These are phyloP conservation scores for Colinus virginianus DNA, from an alignment of 2,113 vertebrate genomes.

Conservation along the genomic window DNA sequence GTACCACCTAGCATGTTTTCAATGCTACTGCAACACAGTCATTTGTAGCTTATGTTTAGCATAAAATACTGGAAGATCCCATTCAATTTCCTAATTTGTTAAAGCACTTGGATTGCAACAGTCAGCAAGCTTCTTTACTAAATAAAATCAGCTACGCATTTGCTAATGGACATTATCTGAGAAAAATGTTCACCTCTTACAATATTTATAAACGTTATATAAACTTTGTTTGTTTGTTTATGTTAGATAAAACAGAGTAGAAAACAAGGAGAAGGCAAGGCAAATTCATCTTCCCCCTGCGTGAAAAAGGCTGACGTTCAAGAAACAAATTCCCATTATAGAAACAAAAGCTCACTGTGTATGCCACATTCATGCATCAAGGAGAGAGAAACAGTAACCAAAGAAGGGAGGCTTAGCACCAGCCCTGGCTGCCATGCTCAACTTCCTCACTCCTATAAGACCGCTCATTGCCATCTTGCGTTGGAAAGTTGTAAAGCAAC, in stretches of 20 bases:
- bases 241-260: not conserved
- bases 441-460: conserved; percentile 39
- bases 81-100: not conserved
- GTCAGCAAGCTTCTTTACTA: not conserved
- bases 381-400: conserved; percentile 58
- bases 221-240: not conserved
- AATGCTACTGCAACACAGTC: not conserved
- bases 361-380: conserved; percentile 56
- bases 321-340: conserved; percentile 45
- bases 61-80: not conserved
- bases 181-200: not conserved
- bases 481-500: conserved; percentile 60
- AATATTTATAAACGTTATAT: not conserved
- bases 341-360: conserved; percentile 52
- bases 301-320: conserved; percentile 38
- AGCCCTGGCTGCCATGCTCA: not conserved
- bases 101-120: not conserved
- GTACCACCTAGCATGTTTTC: not conserved
- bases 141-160: not conserved
- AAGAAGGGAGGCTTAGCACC: conserved; percentile 41
- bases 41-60: not conserved
- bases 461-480: conserved; percentile 73
- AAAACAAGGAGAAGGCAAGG: conserved; percentile 5
- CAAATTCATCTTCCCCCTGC: not conserved
- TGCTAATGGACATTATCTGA: not conserved